A percentile compares a stretch with the other conserved stretches of the same genome.
phyloP scores from a whole-genome alignment of 2,797 vertebrate species.

The Pseudomugil gertrudae region DNA sequence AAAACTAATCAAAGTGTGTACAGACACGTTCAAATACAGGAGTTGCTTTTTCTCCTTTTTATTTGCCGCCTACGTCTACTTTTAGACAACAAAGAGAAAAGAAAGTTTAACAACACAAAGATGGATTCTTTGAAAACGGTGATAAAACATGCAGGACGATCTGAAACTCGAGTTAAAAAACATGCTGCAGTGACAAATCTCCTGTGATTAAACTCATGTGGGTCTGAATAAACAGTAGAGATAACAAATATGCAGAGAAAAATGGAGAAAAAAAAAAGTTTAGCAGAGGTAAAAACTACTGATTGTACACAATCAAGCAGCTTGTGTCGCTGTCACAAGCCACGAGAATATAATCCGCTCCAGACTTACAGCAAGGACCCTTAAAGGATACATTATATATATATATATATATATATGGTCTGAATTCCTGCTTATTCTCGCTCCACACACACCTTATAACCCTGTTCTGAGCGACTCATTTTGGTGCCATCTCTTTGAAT shows the following conservation, averaged over 20 bases:
- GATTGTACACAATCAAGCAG: neutral
- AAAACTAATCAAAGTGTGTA: constrained; percentile 24
- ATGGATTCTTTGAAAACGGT: constrained; percentile 26
- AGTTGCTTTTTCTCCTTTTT: constrained; percentile 36
- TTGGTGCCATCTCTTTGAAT: too few species aligned
- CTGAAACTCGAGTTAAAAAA: constrained; percentile 22
- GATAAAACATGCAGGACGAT: constrained; percentile 47
- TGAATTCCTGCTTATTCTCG: too few species aligned
- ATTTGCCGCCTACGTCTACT: neutral
- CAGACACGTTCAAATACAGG: constrained; percentile 19
- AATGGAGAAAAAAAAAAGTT: too few species aligned
- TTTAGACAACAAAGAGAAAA: constrained; percentile 39
- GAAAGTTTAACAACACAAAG: constrained; percentile 9
- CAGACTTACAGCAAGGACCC: neutral
- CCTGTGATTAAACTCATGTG: too few species aligned
- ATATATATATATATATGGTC: too few species aligned
- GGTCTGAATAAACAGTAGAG: constrained; percentile 13
- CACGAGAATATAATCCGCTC: too few species aligned
- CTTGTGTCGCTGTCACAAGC: neutral
- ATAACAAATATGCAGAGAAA: neutral
- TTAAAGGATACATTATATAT: too few species aligned
- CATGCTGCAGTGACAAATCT: too few species aligned
- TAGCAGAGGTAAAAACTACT: too few species aligned
- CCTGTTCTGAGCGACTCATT: too few species aligned
- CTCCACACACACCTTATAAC: too few species aligned